Evolutionary conservation across 2,797 vertebrate genomes (phyloP), one percentile per base, ranked within the genome.

Genomic region (Mormyrus hasselquistii): DNA sequence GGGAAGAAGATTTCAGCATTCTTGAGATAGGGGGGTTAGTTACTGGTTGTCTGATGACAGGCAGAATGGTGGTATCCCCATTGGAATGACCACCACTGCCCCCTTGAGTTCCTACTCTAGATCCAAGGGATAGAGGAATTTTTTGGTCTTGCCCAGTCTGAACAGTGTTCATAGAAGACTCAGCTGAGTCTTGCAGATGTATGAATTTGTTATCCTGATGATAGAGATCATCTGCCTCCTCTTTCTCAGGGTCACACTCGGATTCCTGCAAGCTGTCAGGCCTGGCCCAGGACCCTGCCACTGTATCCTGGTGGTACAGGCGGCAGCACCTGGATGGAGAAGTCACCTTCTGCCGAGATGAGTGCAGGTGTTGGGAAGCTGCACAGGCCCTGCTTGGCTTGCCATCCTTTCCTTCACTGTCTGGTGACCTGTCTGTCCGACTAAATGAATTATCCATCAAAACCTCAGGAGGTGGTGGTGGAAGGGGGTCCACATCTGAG

Each of bases 401-500:
- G 62, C 55, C 59, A 4, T 62, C 87, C 69, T 29, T 89, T 12
- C 90, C 86, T 2, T 90, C 92, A 87, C 92, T 90, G 89, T 34
- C 86, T 41, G 34, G 2, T 22, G 53, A 65, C 16, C 53, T 88
- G 38, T 96, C 92, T 65, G 44, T 29, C 44, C n/a, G 9, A 47
- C 38, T 25, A 47, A 95, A 97, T 0, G 96, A 97, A 79, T 92
- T 94, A 91, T 98, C 97, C 95, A 96, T 94, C 89, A 99, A 93
- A 92, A 99, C 95, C 93, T 99, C 98, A 59, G 95, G 96, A 44
- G 98, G 97, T 0, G 98, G 98, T 2, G 97, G 97, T 22, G 98
- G 98, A 12, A 99, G 94, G 69, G 91, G 95, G 87, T 97, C 97
- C 16, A 91, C 87, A 90, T 97, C 96, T 14, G 94, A 65, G 89